These are phyloP conservation scores for Patella caerulea DNA, from an alignment of 2,888 invertebrate species.

Conservation along the genomic window DNA sequence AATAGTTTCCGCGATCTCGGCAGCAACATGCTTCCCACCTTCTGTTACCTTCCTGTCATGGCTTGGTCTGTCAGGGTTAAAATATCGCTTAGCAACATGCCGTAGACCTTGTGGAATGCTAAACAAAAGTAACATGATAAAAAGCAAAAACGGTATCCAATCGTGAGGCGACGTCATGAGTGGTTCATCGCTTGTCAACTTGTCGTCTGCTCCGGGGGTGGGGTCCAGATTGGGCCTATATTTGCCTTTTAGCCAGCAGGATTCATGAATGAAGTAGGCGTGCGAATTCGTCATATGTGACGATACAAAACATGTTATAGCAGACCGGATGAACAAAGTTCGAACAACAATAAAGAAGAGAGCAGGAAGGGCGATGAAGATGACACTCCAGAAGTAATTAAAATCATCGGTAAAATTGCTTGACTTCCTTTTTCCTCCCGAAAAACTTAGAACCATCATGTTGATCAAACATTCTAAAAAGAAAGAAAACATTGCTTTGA, in stretches of 20 bases:
- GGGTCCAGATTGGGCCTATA: background rate
- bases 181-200: background rate
- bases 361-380: background rate
- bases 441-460: too few species aligned
- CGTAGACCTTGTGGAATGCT: background rate
- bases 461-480: too few species aligned
- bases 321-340: background rate
- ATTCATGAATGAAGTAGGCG: background rate
- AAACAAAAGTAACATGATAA: background rate
- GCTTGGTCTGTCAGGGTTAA: background rate
- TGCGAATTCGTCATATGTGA: background rate
- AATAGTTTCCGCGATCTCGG: background rate
- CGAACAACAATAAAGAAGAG: background rate
- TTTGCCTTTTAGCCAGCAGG: background rate
- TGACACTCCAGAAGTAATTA: background rate
- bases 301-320: background rate
- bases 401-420: background rate
- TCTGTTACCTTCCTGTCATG: background rate
- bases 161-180: background rate
- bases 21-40: background rate
- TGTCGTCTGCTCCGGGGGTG: background rate
- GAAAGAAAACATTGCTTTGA: too few species aligned
- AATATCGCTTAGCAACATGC: background rate
- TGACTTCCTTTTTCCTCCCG: too few species aligned
- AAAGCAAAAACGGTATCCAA: background rate